Percentiles rank a stretch among this genome's conserved stretches.
Conservation (phyloP, 2,888 invertebrate species). For the Ptilodon capucinus region DNA sequence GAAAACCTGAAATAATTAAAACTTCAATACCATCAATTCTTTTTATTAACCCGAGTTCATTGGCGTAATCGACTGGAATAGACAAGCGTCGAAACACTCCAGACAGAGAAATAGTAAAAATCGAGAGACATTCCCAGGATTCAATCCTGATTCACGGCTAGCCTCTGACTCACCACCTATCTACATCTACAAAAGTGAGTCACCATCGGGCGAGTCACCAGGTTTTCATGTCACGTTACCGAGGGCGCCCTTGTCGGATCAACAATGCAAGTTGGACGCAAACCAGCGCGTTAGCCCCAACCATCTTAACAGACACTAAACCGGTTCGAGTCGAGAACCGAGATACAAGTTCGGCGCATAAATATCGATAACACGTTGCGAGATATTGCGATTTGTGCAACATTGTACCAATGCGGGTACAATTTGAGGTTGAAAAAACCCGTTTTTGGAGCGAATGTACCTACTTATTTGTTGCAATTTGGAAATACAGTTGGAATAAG, state of each 20-base stretch:
- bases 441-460: conserved; percentile 3
- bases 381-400: conserved; percentile 30
- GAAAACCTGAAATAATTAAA: too few relatives aligned
- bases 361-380: conserved; percentile 26
- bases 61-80: conserved; percentile 10
- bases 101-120: conserved; percentile 34
- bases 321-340: conserved; percentile 27
- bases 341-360: conserved; percentile 31
- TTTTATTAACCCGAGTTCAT: conserved; percentile 9
- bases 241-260: conserved; percentile 22
- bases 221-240: conserved; percentile 20
- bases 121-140: conserved; percentile 40
- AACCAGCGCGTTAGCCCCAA: conserved; percentile 31
- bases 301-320: conserved; percentile 23
- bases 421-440: conserved; percentile 20
- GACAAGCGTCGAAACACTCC: conserved; percentile 23
- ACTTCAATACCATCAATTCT: conserved; percentile 2
- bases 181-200: conserved; percentile 40
- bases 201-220: conserved; percentile 31
- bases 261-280: conserved; percentile 38
- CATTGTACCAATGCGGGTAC: conserved; percentile 4
- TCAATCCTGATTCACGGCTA: conserved; percentile 43
- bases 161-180: conserved; percentile 41
- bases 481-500: not conserved
- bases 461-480: too few relatives aligned